Percentiles rank a stretch among this genome's conserved stretches.
Conservation (phyloP, 2,113 vertebrate species). For the Festucalex cinctus region DNA sequence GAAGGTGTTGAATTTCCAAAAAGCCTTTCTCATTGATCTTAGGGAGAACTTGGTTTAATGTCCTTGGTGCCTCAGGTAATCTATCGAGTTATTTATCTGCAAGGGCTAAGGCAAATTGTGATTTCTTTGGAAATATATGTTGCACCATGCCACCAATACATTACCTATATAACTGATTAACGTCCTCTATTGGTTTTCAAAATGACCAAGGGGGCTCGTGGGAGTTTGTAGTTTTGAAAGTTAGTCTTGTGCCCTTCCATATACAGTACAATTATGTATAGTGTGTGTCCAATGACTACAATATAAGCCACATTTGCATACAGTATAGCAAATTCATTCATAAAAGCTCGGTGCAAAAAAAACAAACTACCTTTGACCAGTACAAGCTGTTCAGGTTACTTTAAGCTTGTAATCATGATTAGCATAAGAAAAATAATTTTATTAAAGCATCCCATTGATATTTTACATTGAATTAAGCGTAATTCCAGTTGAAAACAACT, state of each 20-base stretch:
- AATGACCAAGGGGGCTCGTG: conserved; percentile 19
- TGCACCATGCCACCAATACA: conserved; percentile 29
- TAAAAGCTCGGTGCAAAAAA: background rate
- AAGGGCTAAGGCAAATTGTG: conserved; percentile 55
- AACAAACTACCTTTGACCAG: background rate
- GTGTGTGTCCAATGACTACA: conserved; percentile 12
- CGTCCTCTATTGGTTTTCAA: conserved; percentile 29
- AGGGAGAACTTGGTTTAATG: conserved; percentile 69
- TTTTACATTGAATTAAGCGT: too few species aligned
- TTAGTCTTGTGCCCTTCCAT: too few species aligned
- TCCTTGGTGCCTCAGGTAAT: conserved; percentile 71
- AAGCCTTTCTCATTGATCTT: conserved; percentile 64
- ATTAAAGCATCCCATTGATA: too few species aligned
- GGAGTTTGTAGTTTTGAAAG: too few species aligned
- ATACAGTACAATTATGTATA: too few species aligned
- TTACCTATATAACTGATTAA: conserved; percentile 25
- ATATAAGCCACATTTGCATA: conserved; percentile 24
- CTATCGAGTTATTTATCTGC: conserved; percentile 75
- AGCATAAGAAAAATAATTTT: background rate
- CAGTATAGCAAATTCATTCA: background rate
- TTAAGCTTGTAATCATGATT: background rate
- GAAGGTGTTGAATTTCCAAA: conserved; percentile 61
- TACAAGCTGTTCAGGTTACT: background rate
- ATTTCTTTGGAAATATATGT: conserved; percentile 50
- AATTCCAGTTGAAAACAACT: too few species aligned